Evolutionary conservation across 2,888 invertebrate genomes (phyloP).

Genomic region (Stenchaetothrips biformis): DNA sequence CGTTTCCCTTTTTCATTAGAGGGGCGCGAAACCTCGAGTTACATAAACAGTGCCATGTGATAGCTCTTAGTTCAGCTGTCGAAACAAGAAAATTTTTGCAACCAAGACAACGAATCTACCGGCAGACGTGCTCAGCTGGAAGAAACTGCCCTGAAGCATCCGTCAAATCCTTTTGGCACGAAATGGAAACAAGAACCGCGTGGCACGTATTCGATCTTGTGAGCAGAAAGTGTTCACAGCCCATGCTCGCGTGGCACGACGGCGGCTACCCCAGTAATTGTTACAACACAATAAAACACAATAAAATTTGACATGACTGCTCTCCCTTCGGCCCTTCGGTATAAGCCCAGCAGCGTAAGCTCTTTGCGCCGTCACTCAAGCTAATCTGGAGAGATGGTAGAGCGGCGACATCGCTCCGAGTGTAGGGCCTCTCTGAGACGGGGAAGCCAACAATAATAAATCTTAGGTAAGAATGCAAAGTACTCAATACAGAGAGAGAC

Average conservation of each 20-base stretch:
- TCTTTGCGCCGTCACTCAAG: neutral
- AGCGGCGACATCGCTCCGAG: no score
- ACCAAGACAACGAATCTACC: no score
- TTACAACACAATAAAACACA: no score
- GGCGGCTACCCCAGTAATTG: neutral
- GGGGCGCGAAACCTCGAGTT: no score
- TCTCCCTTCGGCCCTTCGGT: neutral
- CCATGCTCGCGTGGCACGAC: neutral
- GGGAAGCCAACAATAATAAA: neutral
- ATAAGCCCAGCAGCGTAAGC: neutral
- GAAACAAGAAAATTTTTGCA: no score
- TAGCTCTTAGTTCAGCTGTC: no score
- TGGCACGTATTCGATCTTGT: neutral
- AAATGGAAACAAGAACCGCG: neutral
- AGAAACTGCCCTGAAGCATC: neutral
- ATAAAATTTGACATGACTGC: neutral
- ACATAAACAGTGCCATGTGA: no score
- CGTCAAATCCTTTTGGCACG: neutral
- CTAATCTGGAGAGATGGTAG: neutral
- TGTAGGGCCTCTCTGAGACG: no score
- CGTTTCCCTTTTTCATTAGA: no score
- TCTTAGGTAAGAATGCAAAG: neutral
- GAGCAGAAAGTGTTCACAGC: conserved; percentile 6
- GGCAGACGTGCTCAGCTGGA: no score
- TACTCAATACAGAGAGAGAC: neutral